phyloP scores from a whole-genome alignment of 2,113 vertebrate genomes.

The Larimichthys polyactis region DNA sequence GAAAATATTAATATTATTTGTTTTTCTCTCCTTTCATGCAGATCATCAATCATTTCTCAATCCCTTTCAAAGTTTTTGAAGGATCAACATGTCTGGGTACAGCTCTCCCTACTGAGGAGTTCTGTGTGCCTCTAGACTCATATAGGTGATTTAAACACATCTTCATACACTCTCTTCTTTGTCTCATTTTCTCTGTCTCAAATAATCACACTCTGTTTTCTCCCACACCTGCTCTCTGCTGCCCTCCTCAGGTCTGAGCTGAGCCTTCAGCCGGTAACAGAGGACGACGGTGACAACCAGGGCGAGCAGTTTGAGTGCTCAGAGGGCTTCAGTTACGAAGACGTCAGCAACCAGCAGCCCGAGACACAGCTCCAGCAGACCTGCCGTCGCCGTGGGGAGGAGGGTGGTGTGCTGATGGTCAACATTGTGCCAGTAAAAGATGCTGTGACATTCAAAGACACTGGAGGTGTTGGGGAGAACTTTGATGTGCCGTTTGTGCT shows the following conservation, averaged over 20 bases:
- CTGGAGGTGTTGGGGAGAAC: slow-evolving; percentile 86
- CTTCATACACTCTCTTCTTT: neutral
- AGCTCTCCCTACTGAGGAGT: slow-evolving; percentile 90
- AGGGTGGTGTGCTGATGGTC: slow-evolving; percentile 84
- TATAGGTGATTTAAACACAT: slow-evolving; percentile 86
- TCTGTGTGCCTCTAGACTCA: slow-evolving; percentile 92
- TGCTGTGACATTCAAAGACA: slow-evolving; percentile 83
- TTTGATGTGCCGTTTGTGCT: slow-evolving; percentile 94
- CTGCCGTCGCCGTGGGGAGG: slow-evolving; percentile 81
- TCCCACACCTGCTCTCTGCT: slow-evolving; percentile 32
- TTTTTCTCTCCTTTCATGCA: slow-evolving; percentile 58
- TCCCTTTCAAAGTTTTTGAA: slow-evolving; percentile 91
- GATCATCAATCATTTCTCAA: slow-evolving; percentile 96
- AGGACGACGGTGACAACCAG: slow-evolving; percentile 55
- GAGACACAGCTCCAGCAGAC: slow-evolving; percentile 84
- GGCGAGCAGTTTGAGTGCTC: slow-evolving; percentile 81
- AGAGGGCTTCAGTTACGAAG: slow-evolving; percentile 92
- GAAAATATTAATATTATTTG: neutral
- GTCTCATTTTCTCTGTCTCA: neutral
- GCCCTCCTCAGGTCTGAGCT: slow-evolving; percentile 85
- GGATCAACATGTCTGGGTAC: slow-evolving; percentile 88
- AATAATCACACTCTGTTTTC: neutral
- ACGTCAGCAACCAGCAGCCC: slow-evolving; percentile 80
- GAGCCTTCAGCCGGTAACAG: slow-evolving; percentile 87
- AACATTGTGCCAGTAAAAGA: slow-evolving; percentile 93